These are phyloP conservation scores for Pangasius larnaudii DNA, from an alignment of 2,797 vertebrate genomes.

Conservation along the genomic window DNA sequence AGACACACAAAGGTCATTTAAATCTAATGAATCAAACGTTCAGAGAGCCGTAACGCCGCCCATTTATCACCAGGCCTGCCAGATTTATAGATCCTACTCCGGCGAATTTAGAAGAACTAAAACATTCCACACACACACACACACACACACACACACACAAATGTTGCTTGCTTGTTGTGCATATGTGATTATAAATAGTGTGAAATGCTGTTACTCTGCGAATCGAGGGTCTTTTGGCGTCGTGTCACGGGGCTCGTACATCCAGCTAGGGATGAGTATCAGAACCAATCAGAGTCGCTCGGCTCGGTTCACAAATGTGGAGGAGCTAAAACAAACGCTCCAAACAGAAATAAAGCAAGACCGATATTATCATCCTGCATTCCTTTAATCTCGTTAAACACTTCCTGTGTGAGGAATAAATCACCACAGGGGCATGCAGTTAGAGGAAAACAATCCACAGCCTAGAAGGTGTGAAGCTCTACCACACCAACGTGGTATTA, in stretches of 20 bases:
- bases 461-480: neutral
- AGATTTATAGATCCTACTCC: neutral
- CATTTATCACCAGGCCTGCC: neutral
- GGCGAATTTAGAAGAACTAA: neutral
- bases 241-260: neutral
- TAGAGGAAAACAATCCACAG: neutral
- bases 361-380: neutral
- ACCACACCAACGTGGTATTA: neutral
- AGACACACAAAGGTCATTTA: conserved; percentile 34
- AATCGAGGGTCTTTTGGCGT: neutral
- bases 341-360: neutral
- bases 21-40: conserved; percentile 11
- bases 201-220: neutral
- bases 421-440: neutral
- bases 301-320: neutral
- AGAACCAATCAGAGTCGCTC: conserved; percentile 6
- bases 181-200: conserved; percentile 2
- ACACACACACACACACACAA: neutral
- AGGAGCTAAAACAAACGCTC: neutral
- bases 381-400: neutral
- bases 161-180: too few species aligned
- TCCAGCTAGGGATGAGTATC: neutral
- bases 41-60: neutral
- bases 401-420: neutral
- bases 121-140: neutral